Evolutionary conservation across 2,113 vertebrate genomes (phyloP).

Genomic region (Pterocles gutturalis): DNA sequence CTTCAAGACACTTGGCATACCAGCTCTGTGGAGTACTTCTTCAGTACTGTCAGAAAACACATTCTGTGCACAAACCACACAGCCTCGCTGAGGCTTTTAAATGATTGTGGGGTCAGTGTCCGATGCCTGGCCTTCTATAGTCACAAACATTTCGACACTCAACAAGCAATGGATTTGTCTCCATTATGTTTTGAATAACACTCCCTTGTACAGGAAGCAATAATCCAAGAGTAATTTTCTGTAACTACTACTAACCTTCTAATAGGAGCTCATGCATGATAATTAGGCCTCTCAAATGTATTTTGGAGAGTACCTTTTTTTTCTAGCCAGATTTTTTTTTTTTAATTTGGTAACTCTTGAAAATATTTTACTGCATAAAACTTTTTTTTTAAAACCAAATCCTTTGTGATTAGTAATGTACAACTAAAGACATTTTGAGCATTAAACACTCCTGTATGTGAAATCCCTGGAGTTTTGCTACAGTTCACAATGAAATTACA

Average conservation of each 20-base stretch:
- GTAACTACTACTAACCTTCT: background rate
- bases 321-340: background rate
- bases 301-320: background rate
- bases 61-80: background rate
- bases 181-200: background rate
- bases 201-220: slow-evolving; percentile 34
- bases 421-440: slow-evolving; percentile 34
- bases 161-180: background rate
- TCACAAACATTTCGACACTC: slow-evolving; percentile 32
- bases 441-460: slow-evolving; percentile 31
- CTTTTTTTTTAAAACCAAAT: background rate
- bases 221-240: slow-evolving; percentile 35
- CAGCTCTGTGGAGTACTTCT: background rate
- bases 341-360: background rate
- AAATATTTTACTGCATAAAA: slow-evolving; percentile 16
- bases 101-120: background rate
- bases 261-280: background rate
- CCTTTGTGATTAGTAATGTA: slow-evolving; percentile 38
- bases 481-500: slow-evolving; percentile 15
- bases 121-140: background rate
- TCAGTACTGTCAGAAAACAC: background rate
- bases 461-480: slow-evolving; percentile 27
- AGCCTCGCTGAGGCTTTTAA: background rate
- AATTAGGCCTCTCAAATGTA: background rate
- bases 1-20: background rate